Evolutionary conservation across 2,113 vertebrate species (phyloP), one percentile per base, ranked within the genome.

Genomic region (Morone chrysops): DNA sequence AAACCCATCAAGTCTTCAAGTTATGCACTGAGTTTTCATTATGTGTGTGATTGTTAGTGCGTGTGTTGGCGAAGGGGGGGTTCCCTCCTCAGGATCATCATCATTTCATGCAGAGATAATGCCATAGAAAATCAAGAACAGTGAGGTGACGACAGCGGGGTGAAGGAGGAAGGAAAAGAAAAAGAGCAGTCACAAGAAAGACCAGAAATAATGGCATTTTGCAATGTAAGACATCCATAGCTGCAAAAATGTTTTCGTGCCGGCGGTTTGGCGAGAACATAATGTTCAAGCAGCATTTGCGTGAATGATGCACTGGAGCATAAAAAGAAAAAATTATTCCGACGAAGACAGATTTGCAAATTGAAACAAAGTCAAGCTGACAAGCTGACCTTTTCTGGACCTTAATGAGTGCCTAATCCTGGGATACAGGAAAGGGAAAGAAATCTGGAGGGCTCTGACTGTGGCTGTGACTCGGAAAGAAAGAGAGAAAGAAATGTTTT

Each of bases 381-480:
- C 91, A 94, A 83, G 84, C 25, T 93, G 92, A 93, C 94, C 93
- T 94, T 94, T 92, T 83, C 75, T 80, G 83, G 88, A 84, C 78
- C 78, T 87, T 90, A 92, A 92, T 87, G 83, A 95, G 81, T 62
- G 80, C 62, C 86, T 87, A 80, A 84, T 84, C 81, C 75, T 70
- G 80, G 43, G 84, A 90, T 72, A 80, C 59, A 48, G 74, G 62
- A 61, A 31, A 18, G 61, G 60, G 75, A 83, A 84, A 78, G 67
- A 78, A 77, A 75, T 75, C 59, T 41, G 72, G 79, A 83, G 83
- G 80, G 77, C 67, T 72, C 47, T 84, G 75, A 87, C 67, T 78
- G 45, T 59, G 82, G 67, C 65, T 84, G 90, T 91, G 87, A 92
- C 74, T 93, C 84, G 80, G 40, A 87, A 14, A 62, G 70, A 84